phyloP scores from a whole-genome alignment of 2,888 invertebrate genomes.

The Ochropacha duplaris region DNA sequence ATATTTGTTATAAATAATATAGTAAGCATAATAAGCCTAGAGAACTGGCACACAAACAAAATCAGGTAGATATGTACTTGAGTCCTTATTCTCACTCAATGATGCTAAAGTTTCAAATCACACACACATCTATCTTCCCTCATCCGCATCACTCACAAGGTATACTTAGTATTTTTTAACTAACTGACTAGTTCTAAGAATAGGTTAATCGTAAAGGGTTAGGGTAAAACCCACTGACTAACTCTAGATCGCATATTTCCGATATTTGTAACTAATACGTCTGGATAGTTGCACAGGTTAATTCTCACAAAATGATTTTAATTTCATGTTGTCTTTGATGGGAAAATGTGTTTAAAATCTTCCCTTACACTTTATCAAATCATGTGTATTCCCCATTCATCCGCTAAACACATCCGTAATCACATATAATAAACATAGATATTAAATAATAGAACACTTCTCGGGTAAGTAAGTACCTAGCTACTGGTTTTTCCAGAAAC shows the following conservation, averaged over 20 bases:
- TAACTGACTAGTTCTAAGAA: too few species aligned
- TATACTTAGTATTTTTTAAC: too few species aligned
- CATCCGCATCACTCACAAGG: too few species aligned
- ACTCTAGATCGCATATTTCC: conserved; percentile 2
- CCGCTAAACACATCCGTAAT: not conserved
- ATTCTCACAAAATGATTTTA: not conserved
- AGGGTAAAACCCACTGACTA: not conserved
- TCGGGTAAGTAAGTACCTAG: not conserved
- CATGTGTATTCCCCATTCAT: not conserved
- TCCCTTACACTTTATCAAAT: too few species aligned
- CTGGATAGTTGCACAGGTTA: not conserved
- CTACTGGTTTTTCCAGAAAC: not conserved
- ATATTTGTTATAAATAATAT: not conserved
- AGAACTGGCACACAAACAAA: too few species aligned
- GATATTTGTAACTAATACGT: not conserved
- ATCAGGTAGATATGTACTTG: too few species aligned
- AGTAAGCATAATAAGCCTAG: too few species aligned
- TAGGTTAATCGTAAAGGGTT: not conserved
- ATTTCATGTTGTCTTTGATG: not conserved
- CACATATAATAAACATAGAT: not conserved
- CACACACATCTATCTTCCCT: too few species aligned
- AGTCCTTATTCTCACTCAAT: too few species aligned
- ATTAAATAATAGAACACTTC: not conserved
- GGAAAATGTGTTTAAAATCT: not conserved
- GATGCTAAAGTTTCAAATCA: too few species aligned